phyloP scores from a whole-genome alignment of 2,888 invertebrate species.

The Cremastinae sp. region DNA sequence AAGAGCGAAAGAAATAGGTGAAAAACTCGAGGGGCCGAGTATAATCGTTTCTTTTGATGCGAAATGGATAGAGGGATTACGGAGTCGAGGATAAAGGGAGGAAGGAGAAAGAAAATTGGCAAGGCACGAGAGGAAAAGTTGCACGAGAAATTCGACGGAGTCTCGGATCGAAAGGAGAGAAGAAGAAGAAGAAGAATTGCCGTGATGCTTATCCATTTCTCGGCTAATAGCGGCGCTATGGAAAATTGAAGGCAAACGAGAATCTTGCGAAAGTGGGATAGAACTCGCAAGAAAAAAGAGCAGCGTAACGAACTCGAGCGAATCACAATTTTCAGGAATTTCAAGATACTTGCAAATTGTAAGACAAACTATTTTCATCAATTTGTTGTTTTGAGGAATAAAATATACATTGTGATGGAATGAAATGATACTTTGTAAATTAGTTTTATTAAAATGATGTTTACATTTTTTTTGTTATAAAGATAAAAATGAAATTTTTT shows the following conservation, averaged over 20 bases:
- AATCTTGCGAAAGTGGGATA: constrained; percentile 3
- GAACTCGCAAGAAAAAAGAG: background rate
- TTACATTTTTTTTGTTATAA: too few relatives aligned
- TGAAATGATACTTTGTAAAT: too few relatives aligned
- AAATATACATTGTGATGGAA: too few relatives aligned
- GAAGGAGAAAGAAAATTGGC: constrained; percentile 1
- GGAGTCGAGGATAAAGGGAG: background rate
- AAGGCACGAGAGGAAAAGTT: constrained; percentile 11
- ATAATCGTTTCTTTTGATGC: constrained; percentile 25
- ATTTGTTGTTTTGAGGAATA: too few relatives aligned
- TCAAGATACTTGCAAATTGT: too few relatives aligned
- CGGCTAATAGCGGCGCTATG: background rate
- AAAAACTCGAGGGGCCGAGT: background rate
- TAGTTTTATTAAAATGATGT: too few relatives aligned
- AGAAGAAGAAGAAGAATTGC: constrained; percentile 32
- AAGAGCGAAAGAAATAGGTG: too few relatives aligned
- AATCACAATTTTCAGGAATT: too few relatives aligned
- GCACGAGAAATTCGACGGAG: background rate
- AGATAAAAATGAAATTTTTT: too few relatives aligned
- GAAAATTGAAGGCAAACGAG: constrained; percentile 25
- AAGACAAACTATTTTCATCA: too few relatives aligned
- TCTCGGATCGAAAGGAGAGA: constrained; percentile 1
- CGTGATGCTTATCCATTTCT: constrained; percentile 19
- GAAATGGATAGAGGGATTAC: constrained; percentile 17
- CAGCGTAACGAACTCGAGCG: background rate